Evolutionary conservation across 37 sponge, comb jelly and placozoan species (phyloP).

Genomic region (Corticium candelabrum): DNA sequence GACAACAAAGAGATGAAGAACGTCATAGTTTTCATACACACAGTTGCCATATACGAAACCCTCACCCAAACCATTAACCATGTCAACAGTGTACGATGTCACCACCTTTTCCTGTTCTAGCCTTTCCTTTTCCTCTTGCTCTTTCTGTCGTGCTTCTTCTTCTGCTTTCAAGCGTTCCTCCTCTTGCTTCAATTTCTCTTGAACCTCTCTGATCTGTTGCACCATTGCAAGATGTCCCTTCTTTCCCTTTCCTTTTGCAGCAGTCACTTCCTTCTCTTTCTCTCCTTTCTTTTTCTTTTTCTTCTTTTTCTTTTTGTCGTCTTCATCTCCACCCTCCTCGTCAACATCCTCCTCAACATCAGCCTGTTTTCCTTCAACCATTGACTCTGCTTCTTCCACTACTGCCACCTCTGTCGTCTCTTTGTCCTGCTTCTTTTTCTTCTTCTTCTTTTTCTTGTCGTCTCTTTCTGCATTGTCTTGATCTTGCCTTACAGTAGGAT

Average conservation of each 20-base stretch:
- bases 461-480: not conserved
- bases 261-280: constrained; percentile 13
- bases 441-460: constrained; percentile 6
- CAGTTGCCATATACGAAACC: too few relatives aligned
- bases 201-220: not conserved
- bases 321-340: not conserved
- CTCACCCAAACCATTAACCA: not conserved
- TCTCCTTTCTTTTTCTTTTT: constrained; percentile 34
- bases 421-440: constrained; percentile 3
- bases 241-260: not conserved
- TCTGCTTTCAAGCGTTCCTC: constrained; percentile 21
- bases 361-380: constrained; percentile 10
- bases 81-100: not conserved
- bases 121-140: constrained; percentile 62
- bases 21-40: too few relatives aligned
- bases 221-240: not conserved
- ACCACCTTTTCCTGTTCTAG: constrained; percentile 36
- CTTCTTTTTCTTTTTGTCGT: constrained; percentile 23
- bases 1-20: too few relatives aligned
- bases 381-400: constrained; percentile 1
- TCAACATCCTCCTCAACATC: not conserved
- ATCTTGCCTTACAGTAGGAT: not conserved
- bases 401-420: constrained; percentile 9
- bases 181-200: not conserved
- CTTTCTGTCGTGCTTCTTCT: constrained; percentile 28